Evolutionary conservation across 2,113 vertebrate species (phyloP).

Genomic region (Entosphenus tridentatus): DNA sequence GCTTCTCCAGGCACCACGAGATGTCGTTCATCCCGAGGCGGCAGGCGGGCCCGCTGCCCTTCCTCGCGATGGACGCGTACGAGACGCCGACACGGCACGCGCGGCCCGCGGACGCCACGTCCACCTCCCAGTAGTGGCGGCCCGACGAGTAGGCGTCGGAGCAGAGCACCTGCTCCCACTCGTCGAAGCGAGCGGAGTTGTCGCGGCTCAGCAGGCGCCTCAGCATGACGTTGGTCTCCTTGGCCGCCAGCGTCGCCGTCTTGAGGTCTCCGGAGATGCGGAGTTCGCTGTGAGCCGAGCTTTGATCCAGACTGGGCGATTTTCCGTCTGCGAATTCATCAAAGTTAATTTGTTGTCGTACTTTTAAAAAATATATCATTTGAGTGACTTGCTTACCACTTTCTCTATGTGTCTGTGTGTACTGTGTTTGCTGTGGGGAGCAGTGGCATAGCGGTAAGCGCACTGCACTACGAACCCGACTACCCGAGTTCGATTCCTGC

Average conservation of each 20-base stretch:
- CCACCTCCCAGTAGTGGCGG: constrained; percentile 80
- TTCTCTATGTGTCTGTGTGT: too few species aligned
- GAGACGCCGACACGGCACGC: constrained; percentile 55
- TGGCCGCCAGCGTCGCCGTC: not conserved
- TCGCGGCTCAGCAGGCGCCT: constrained; percentile 2
- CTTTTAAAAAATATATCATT: too few species aligned
- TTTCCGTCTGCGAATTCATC: too few species aligned
- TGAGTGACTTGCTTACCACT: too few species aligned
- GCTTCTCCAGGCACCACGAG: constrained; percentile 86
- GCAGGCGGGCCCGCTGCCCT: constrained; percentile 31
- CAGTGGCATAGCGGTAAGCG: too few species aligned
- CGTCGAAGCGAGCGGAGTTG: constrained; percentile 30
- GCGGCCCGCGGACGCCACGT: constrained; percentile 32
- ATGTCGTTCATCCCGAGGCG: constrained; percentile 53
- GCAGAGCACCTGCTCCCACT: constrained; percentile 50
- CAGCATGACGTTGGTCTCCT: not conserved
- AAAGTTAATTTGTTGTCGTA: too few species aligned
- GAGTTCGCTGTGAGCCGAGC: not conserved
- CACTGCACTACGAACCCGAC: too few species aligned
- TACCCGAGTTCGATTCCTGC: too few species aligned
- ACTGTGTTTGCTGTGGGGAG: too few species aligned
- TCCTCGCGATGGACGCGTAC: constrained; percentile 36
- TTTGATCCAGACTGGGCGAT: not conserved
- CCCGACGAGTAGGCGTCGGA: constrained; percentile 40
- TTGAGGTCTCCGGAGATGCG: constrained; percentile 3